Conservation (phyloP, 1,140 invertebrate species). For the Ruditapes philippinarum region DNA sequence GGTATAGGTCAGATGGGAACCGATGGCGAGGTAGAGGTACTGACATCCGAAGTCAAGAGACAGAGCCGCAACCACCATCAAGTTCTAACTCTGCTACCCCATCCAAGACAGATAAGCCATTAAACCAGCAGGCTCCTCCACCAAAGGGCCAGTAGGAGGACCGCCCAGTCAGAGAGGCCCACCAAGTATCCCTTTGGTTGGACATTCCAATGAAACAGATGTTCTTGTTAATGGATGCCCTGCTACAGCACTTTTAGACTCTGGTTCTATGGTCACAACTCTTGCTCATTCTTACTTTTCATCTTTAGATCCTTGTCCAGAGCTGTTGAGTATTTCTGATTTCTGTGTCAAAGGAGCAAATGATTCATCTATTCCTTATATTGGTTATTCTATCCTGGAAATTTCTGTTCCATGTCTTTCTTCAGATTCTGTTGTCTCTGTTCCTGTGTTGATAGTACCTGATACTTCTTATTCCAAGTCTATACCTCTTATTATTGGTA, state of each 20-base stretch:
- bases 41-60: not conserved
- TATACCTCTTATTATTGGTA: slow-evolving; percentile 7
- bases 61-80: not conserved
- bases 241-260: not conserved
- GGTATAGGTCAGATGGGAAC: not conserved
- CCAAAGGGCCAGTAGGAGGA: not conserved
- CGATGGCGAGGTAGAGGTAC: not conserved
- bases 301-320: not conserved
- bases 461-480: not conserved
- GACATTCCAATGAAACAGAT: not conserved
- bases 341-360: not conserved
- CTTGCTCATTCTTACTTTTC: not conserved
- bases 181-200: not conserved
- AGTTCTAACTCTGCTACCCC: not conserved
- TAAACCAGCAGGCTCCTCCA: not conserved
- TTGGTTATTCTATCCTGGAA: not conserved
- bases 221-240: not conserved
- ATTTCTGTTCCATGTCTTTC: not conserved
- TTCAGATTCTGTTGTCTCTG: not conserved
- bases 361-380: not conserved
- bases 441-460: slow-evolving; percentile 30
- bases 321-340: not conserved
- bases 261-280: slow-evolving; percentile 2
- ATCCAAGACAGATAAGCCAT: not conserved
- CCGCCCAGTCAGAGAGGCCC: not conserved